Percentiles rank a stretch among this genome's conserved stretches.
Evolutionary conservation across 2,113 vertebrate genomes (phyloP).

Genomic region (Sterna hirundo): DNA sequence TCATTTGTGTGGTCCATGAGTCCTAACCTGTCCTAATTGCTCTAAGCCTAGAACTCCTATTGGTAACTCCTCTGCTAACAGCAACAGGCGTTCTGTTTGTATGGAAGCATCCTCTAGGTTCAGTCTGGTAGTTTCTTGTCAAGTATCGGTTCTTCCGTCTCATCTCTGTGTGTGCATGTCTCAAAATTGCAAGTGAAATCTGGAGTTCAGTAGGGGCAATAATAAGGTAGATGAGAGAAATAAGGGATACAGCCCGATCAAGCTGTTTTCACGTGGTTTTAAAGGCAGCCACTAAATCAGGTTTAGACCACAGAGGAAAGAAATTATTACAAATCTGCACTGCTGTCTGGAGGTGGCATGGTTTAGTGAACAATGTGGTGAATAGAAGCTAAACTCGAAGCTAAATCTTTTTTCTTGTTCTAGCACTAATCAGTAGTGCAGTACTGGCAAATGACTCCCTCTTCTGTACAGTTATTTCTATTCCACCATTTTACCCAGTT

Average conservation of each 20-base stretch:
- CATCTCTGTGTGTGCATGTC: neutral
- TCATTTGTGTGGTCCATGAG: neutral
- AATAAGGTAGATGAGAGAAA: neutral
- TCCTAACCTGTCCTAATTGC: neutral
- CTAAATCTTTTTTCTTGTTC: neutral
- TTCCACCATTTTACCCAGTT: neutral
- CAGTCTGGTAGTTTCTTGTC: neutral
- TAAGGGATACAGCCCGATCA: neutral
- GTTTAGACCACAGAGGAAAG: neutral
- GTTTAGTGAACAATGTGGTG: neutral
- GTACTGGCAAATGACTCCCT: neutral
- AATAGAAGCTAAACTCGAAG: neutral
- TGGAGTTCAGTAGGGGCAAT: neutral
- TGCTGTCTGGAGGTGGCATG: neutral
- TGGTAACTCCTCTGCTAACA: neutral
- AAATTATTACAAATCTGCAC: neutral
- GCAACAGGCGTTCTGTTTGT: accelerated
- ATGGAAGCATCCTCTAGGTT: neutral
- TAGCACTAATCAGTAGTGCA: accelerated
- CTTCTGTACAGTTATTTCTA: neutral
- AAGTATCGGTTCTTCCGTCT: neutral
- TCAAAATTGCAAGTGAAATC: neutral
- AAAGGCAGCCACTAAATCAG: neutral
- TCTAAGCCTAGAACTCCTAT: neutral
- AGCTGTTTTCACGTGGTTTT: neutral